Base-by-base conservation (phyloP, 2,113 vertebrate genomes). In the Laticauda colubrina region DNA sequence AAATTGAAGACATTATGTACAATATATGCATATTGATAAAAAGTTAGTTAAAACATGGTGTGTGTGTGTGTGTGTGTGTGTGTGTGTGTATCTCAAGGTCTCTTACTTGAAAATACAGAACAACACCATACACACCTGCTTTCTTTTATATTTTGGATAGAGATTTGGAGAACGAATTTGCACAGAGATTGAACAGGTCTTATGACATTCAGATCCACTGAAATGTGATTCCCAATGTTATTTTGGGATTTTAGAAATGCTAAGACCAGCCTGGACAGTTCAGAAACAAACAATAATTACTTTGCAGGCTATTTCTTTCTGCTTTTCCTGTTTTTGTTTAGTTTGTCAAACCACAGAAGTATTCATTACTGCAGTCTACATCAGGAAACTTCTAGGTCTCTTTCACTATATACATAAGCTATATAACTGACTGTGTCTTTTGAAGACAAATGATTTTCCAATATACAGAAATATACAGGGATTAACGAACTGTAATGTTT, bases 211-310 rank as follows among this genome's bases (percentile, higher is more conserved):
- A 91, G 64, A 94, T 88, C 96, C 89, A 91, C 91, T 95, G 89
- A 94, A 29, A 55, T 89, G 94, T 95, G 54, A 91, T 90, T 94
- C 87, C 95, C 93, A 96, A 51, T 96, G 96, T 92, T 96, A 95
- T 91, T 95, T 91, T 92, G 85, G 56, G 92, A 69, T 91, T 90
- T 93, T 94, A 95, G 61, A 95, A 93, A 85, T 94, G 93, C 93
- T 61, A 20, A 53, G 14, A 53, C 55, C 88, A 93, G 56, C 7
- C 75, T 86, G 89, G 93, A 96, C 96, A 95, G 94, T 94, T 95
- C 93, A 94, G 92, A 94, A 90, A 93, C 96, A 97, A 97, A 97
- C 95, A 97, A 96, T 97, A 98, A 98, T 97, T 98, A 97, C 94
- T 96, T 94, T 96, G 96, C 92, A 24, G 95, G 94, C 93, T 96